A percentile compares a stretch with the other conserved stretches of the same genome.
phyloP scores from a whole-genome alignment of 2,888 invertebrate genomes.

The Apocheima hispidaria region DNA sequence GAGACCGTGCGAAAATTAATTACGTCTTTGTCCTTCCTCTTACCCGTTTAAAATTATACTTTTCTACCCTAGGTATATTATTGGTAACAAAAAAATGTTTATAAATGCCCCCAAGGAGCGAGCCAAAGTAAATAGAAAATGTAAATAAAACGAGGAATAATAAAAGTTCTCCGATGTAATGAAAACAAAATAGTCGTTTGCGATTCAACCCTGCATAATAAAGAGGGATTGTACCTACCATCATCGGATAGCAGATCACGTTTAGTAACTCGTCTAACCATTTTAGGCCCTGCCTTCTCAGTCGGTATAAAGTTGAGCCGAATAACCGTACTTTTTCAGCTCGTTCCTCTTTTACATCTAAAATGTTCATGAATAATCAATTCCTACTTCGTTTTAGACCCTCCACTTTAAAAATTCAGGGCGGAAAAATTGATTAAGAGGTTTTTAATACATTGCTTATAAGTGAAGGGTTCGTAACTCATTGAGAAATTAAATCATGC shows the following conservation, averaged over 20 bases:
- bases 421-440: slow-evolving; percentile 50
- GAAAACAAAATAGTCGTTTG: slow-evolving; percentile 46
- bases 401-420: slow-evolving; percentile 52
- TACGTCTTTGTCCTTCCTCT: slow-evolving; percentile 9
- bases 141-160: slow-evolving; percentile 40
- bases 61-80: slow-evolving; percentile 1
- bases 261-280: slow-evolving; percentile 45
- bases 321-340: slow-evolving; percentile 40
- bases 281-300: slow-evolving; percentile 38
- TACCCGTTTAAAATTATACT: slow-evolving; percentile 8
- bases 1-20: slow-evolving; percentile 35
- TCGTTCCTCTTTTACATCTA: slow-evolving; percentile 52
- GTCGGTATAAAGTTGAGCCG: slow-evolving; percentile 37
- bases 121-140: slow-evolving; percentile 9
- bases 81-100: slow-evolving; percentile 12
- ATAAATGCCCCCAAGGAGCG: slow-evolving; percentile 7
- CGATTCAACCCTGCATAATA: slow-evolving; percentile 54
- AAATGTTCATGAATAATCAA: slow-evolving; percentile 62
- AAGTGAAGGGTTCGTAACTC: slow-evolving; percentile 12
- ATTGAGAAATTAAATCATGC: slow-evolving; percentile 7
- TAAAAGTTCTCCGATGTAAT: slow-evolving; percentile 50
- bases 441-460: slow-evolving; percentile 48
- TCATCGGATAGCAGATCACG: slow-evolving; percentile 50
- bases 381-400: slow-evolving; percentile 48
- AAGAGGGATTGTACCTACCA: slow-evolving; percentile 50